phyloP scores from a whole-genome alignment of 2,888 invertebrate species.

The Idaea straminata region DNA sequence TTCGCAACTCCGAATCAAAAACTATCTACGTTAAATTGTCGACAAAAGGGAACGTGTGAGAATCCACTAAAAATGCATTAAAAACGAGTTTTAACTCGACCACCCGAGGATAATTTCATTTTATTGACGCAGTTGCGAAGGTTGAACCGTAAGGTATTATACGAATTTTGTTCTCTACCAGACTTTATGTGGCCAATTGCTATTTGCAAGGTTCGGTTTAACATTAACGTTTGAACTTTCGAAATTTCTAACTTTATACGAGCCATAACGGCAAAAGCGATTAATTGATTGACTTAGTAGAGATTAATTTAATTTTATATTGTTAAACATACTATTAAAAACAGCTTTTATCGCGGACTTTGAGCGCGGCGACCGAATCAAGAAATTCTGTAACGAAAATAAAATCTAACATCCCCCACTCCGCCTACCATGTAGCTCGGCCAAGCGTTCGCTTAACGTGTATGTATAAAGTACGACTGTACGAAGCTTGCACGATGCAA shows the following conservation, averaged over 20 bases:
- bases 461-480: too few species aligned
- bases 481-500: too few species aligned
- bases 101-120: slow-evolving; percentile 32
- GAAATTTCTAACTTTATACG: not conserved
- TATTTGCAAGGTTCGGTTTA: not conserved
- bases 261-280: not conserved
- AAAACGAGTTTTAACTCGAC: slow-evolving; percentile 29
- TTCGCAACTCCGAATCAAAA: not conserved
- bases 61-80: slow-evolving; percentile 39
- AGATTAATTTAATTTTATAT: too few species aligned
- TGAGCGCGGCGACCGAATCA: too few species aligned
- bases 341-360: too few species aligned
- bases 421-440: too few species aligned
- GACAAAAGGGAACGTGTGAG: slow-evolving; percentile 16
- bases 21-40: not conserved
- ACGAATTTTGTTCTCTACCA: slow-evolving; percentile 9
- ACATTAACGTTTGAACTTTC: not conserved
- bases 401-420: too few species aligned
- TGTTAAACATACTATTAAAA: too few species aligned
- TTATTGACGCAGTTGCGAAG: slow-evolving; percentile 26
- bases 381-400: too few species aligned
- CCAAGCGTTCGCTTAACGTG: too few species aligned
- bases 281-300: not conserved
- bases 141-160: slow-evolving; percentile 18
- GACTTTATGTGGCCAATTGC: not conserved